Evolutionary conservation across 2,797 vertebrate species (phyloP).

Genomic region (Trachurus trachurus): DNA sequence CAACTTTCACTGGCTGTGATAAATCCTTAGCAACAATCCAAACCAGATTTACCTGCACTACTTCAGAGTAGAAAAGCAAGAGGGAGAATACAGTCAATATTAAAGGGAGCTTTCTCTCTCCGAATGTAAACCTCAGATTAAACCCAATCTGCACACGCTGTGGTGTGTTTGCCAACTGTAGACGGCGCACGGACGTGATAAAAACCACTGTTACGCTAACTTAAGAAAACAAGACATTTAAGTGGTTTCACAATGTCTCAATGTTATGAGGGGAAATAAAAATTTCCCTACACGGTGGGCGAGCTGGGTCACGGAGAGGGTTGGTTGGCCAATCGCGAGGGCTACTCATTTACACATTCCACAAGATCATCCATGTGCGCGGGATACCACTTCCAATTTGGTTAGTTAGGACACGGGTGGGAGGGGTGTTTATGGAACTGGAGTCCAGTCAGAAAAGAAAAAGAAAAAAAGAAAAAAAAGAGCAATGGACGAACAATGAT

Average conservation of each 20-base stretch:
- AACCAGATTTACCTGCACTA: slow-evolving; percentile 48
- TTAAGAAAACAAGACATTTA: slow-evolving; percentile 22
- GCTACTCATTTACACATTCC: slow-evolving; percentile 88
- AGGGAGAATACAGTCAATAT: neutral
- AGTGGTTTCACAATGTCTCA: slow-evolving; percentile 54
- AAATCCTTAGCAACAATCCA: slow-evolving; percentile 54
- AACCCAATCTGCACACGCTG: slow-evolving; percentile 9
- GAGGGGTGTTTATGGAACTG: slow-evolving; percentile 73
- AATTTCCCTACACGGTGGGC: slow-evolving; percentile 55
- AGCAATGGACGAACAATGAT: slow-evolving; percentile 72
- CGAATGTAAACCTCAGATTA: slow-evolving; percentile 7
- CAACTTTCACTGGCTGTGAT: slow-evolving; percentile 49
- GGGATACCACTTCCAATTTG: slow-evolving; percentile 83
- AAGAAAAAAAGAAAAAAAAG: slow-evolving; percentile 20
- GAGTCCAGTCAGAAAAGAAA: slow-evolving; percentile 43
- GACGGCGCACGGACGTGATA: neutral
- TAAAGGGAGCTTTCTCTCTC: neutral
- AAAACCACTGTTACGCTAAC: neutral
- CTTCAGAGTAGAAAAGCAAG: slow-evolving; percentile 19
- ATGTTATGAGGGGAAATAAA: slow-evolving; percentile 49
- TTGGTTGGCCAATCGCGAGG: slow-evolving; percentile 72
- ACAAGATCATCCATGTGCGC: slow-evolving; percentile 81
- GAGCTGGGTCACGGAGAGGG: slow-evolving; percentile 72
- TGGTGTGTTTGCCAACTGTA: slow-evolving; percentile 39
- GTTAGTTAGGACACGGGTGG: slow-evolving; percentile 79